phyloP scores from a whole-genome alignment of 2,113 vertebrate genomes.

The Indri indri region DNA sequence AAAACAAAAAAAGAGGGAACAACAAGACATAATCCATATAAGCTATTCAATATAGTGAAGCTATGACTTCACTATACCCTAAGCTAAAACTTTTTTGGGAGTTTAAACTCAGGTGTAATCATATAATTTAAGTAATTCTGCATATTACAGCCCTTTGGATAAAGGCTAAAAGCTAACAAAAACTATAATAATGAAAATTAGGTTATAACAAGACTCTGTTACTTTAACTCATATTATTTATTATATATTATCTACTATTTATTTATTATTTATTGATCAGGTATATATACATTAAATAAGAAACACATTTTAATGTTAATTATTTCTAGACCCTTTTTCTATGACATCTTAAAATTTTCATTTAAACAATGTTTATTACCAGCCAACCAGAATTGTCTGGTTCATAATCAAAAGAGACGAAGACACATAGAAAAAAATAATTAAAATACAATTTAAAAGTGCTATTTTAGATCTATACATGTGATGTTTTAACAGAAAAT shows the following conservation, averaged over 20 bases:
- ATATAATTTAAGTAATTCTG: background rate
- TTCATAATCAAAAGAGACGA: conserved; percentile 1
- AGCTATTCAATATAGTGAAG: background rate
- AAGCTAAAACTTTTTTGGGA: background rate
- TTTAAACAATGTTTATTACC: background rate
- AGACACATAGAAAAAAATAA: background rate
- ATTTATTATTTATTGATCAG: conserved; percentile 6
- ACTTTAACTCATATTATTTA: background rate
- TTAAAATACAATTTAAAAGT: background rate
- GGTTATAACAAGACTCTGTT: background rate
- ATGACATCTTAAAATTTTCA: background rate
- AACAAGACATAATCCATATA: background rate
- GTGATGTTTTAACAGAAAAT: background rate
- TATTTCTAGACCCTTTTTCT: conserved; percentile 1
- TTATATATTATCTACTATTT: background rate
- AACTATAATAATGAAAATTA: background rate
- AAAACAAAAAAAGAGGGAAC: background rate
- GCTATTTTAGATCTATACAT: background rate
- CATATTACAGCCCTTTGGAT: background rate
- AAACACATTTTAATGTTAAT: background rate
- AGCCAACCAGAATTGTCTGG: background rate
- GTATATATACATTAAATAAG: background rate
- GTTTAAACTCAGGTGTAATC: background rate
- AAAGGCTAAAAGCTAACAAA: background rate
- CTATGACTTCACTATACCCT: background rate